Base-by-base conservation (phyloP, 1,140 invertebrate genomes). In the Hyphantria cunea region DNA sequence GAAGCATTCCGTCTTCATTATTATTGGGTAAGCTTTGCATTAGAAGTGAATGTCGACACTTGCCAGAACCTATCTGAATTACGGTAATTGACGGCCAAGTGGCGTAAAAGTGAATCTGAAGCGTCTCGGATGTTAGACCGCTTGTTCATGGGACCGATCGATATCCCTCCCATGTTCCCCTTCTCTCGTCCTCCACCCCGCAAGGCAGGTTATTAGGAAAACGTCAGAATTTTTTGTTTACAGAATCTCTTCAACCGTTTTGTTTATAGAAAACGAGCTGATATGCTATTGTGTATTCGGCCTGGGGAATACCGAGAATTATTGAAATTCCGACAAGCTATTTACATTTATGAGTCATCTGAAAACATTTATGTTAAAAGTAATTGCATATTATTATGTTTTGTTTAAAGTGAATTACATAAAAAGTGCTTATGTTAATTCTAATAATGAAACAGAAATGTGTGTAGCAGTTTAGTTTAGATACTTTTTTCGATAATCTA, bases 41-140 rank as follows among this genome's bases (percentile, higher is more conserved):
- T 59, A 58, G 15, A 15, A 42, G 49, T 44, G 34, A 58, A 17
- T 50, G 70, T 55, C 52, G 45, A 47, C 66, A 68, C 52, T 71
- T 53, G 61, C 44, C 52, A 48, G 52, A 41, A 39, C 55, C 66
- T 66, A 69, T 74, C 71, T 61, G 60, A 68, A 72, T 68, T 61
- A 66, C 58, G 39, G 73, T 78, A 72, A 78, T 72, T 78, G 73
- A 72, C 70, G 68, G 25, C 25, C 68, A 78, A 73, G 66, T 68
- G 67, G 73, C 73, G 70, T 70, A 76, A 78, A 78, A 78, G 73
- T 76, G 68, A 73, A 75, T 75, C 71, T 70, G 48, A 70, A 52
- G 32, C 49, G 45, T 56, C 66, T 69, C 63, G 60, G 64, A 65
- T 70, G 65, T 52, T 56, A 48, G 60, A 66, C 68, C 70, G 70